These are phyloP conservation scores for Litoditis marina DNA, from an alignment of 2,888 invertebrate genomes.

Conservation along the genomic window DNA sequence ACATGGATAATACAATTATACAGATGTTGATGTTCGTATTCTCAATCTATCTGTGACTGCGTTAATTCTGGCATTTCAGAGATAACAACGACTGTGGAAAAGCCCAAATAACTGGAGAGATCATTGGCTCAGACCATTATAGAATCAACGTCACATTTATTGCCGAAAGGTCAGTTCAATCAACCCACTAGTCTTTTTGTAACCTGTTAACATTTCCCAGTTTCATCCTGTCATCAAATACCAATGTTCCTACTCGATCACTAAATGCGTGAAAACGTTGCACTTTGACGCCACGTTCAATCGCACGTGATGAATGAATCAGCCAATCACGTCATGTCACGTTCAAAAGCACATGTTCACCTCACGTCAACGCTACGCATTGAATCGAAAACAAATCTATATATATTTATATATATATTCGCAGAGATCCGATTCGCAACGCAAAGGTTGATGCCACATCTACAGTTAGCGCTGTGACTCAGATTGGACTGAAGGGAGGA, in stretches of 20 bases:
- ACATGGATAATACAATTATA: too few species aligned
- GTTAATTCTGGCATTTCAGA: slow-evolving; percentile 21
- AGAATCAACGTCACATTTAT: slow-evolving; percentile 60
- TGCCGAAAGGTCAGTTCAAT: slow-evolving; percentile 54
- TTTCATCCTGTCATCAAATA: too few species aligned
- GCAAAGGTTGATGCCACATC: slow-evolving; percentile 60
- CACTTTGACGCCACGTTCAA: neutral
- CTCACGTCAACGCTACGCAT: too few species aligned
- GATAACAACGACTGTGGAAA: slow-evolving; percentile 54
- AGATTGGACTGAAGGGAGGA: slow-evolving; percentile 59
- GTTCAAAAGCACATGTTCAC: too few species aligned
- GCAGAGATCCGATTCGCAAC: slow-evolving; percentile 58
- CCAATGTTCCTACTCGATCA: too few species aligned
- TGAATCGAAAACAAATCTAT: too few species aligned
- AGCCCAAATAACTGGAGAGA: slow-evolving; percentile 59
- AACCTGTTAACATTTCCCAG: too few species aligned
- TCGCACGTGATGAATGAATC: neutral
- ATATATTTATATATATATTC: neutral
- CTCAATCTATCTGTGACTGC: too few species aligned
- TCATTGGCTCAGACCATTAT: slow-evolving; percentile 43
- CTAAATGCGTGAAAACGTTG: neutral
- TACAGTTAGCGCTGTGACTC: slow-evolving; percentile 57
- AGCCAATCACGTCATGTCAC: neutral
- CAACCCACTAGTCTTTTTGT: too few species aligned
- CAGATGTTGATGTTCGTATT: too few species aligned